Evolutionary conservation across 2,797 vertebrate genomes (phyloP), one percentile per base, ranked within the genome.

Genomic region (Coregonus sp.): DNA sequence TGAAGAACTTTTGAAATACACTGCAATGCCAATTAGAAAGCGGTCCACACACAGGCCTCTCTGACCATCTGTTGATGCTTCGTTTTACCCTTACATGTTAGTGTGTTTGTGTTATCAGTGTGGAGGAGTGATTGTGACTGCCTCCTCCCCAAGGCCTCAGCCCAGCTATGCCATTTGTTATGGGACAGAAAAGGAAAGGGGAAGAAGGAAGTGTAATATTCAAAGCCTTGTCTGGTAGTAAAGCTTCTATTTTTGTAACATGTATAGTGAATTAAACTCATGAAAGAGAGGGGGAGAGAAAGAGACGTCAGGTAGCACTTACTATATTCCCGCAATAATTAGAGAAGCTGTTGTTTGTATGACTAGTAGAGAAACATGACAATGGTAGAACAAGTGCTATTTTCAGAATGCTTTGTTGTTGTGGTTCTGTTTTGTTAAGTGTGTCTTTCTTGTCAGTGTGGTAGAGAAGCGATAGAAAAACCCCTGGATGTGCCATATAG

Each of bases 181-280:
- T 93, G 92, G 95, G 91, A 47, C 40, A 47, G 40, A 47, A 47
- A 94, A 91, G 91, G 92, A 93, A 95, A 93, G 9, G 94, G 93
- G 93, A 95, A 96, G 96, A 91, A 94, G 92, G 96, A 95, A 95
- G 96, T 96, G 94, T 95, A 93, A 95, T 96, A 97, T 98, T 97
- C 95, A 98, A 99, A 99, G 98, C 97, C 97, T 99, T 99, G 97
- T 99, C 97, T 99, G 98, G 98, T 98, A 95, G 97, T 97, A 97
- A 98, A 97, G 97, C 95, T 97, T 99, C 96, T 99, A 98, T 99
- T 99, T 99, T 99, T 99, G 97, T 98, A 98, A 97, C 95, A 96
- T 94, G 95, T 97, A 96, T 90, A 93, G 90, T 92, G 90, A 90
- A 96, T 90, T 89, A 93, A 92, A 90, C 40, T 87, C 89, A 90